phyloP scores from a whole-genome alignment of 2,888 invertebrate species.

The Melanargia galathea region DNA sequence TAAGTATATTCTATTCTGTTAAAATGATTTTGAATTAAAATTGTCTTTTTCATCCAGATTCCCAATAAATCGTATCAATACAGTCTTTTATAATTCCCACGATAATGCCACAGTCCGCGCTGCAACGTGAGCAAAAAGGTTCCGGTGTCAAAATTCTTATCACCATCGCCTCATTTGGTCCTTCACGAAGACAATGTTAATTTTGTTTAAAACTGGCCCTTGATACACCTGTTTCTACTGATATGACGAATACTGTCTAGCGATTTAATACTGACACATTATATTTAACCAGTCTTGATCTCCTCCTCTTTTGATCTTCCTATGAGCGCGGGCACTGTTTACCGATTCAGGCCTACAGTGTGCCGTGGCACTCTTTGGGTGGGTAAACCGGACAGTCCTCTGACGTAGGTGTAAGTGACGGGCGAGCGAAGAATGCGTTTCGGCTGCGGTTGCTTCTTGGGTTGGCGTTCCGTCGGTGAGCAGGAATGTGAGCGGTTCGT shows the following conservation, averaged over 20 bases:
- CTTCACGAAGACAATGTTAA: constrained; percentile 48
- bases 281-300: constrained; percentile 74
- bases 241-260: constrained; percentile 71
- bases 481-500: constrained; percentile 85
- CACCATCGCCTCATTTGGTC: constrained; percentile 44
- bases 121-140: constrained; percentile 17
- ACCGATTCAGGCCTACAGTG: constrained; percentile 72
- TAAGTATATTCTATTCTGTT: neutral
- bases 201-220: constrained; percentile 49
- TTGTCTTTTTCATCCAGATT: constrained; percentile 11
- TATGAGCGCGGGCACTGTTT: constrained; percentile 45
- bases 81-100: constrained; percentile 37
- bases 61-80: constrained; percentile 22
- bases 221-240: constrained; percentile 63
- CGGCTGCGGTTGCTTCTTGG: constrained; percentile 84
- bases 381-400: constrained; percentile 90
- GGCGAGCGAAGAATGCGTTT: constrained; percentile 90
- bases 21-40: neutral
- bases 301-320: constrained; percentile 58
- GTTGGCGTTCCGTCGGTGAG: constrained; percentile 75
- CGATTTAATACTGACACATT: constrained; percentile 61
- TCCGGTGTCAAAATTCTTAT: constrained; percentile 14
- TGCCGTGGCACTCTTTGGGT: constrained; percentile 89
- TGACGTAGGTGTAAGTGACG: constrained; percentile 90
- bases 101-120: constrained; percentile 24